These are phyloP conservation scores for Chionis minor DNA, from an alignment of 2,113 vertebrate species.

Conservation along the genomic window DNA sequence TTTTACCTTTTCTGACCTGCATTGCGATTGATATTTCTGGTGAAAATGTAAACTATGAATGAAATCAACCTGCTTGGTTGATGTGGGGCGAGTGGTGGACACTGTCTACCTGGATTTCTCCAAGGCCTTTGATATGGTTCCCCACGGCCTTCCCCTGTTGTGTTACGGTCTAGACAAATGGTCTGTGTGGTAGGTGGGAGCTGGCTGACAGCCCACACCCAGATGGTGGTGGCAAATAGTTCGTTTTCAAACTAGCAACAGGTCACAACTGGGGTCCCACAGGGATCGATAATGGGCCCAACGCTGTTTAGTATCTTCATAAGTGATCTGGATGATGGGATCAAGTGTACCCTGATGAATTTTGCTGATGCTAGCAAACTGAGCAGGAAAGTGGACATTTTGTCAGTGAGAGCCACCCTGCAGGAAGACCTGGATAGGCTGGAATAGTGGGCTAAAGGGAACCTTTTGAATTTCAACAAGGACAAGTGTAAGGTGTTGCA, in stretches of 20 bases:
- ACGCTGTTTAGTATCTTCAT: not conserved
- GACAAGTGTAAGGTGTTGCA: not conserved
- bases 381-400: not conserved
- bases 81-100: not conserved
- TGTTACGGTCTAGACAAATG: not conserved
- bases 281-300: not conserved
- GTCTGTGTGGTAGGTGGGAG: not conserved
- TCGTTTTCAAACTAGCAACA: not conserved
- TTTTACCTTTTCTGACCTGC: not conserved
- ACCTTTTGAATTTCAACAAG: not conserved
- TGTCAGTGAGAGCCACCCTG: not conserved
- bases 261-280: not conserved
- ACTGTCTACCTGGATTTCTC: not conserved
- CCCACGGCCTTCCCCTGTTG: not conserved
- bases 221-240: not conserved
- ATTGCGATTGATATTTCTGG: not conserved
- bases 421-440: not conserved
- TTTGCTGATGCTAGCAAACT: not conserved
- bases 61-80: not conserved
- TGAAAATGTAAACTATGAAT: not conserved
- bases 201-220: not conserved
- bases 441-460: not conserved
- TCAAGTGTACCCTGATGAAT: not conserved
- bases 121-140: not conserved
- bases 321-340: not conserved